Base-by-base conservation (phyloP, 2,888 invertebrate genomes). In the Octonoba sinensis region DNA sequence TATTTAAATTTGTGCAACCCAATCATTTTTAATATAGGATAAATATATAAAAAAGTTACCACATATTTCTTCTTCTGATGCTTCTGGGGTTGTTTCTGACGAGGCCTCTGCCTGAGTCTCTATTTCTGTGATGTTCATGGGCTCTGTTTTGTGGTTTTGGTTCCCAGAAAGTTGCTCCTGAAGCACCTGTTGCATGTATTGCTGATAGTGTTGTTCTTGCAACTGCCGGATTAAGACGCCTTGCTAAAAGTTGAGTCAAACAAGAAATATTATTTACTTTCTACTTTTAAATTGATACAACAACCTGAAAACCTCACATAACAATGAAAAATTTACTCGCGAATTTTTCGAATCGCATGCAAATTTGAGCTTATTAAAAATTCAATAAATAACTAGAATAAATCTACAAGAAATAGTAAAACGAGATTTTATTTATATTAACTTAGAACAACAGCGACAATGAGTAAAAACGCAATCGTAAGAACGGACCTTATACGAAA, bases 141-240 rank as follows among this genome's bases (percentile, higher is more conserved):
- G 8, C n/a, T 57, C 27, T 15, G 27, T 15, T 56, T 51, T 46
- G 44, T 60, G 22, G 15, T 24, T 74, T 13, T 36, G 36, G 36
- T 18, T 56, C 8, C 54, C 46, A 18, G 67, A 20, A 24, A 84
- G 59, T 51, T 84, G 84, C 27, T 83, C 79, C 44, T 83, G 78
- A 44, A 83, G 93, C 54, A 98, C 90, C 88, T 99, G 99, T 87
- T 97, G 96, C 93, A 99, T 97, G 89, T 99, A 99, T 87, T 99
- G 98, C 88, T 97, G 96, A 88, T 97, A 99, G 89, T 99, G 99
- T 87, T 99, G 97, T 86, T 98, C 98, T 89, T 99, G 99, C 62
- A 99, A 90, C 88, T 99, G 98, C 75, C 94, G 91, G 78, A 99
- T 96, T 36, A 99, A 91, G 57, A 95, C 92, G 0, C 95, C 96